These are phyloP conservation scores for Mohoua ochrocephala DNA, from an alignment of 2,113 vertebrate genomes.

Conservation along the genomic window DNA sequence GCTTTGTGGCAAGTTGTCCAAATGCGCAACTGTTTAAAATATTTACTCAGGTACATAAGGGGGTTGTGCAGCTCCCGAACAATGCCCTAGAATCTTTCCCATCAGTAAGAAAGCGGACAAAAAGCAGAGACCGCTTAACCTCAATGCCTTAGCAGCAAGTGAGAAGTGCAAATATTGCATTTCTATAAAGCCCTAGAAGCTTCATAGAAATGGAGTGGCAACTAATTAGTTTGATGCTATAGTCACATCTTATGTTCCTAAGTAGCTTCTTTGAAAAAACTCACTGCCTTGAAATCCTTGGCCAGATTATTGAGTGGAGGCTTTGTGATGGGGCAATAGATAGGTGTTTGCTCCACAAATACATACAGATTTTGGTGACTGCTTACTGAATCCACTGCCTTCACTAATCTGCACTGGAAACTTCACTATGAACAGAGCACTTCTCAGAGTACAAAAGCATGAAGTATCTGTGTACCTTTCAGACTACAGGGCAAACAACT, in stretches of 20 bases:
- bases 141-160: constrained; percentile 31
- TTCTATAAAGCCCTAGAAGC: constrained; percentile 43
- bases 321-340: constrained; percentile 35
- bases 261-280: constrained; percentile 60
- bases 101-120: constrained; percentile 24
- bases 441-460: constrained; percentile 83
- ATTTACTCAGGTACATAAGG: constrained; percentile 56
- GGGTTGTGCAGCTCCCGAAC: background rate
- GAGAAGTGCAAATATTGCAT: constrained; percentile 49
- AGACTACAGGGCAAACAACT: constrained; percentile 86
- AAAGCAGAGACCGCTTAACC: constrained; percentile 44
- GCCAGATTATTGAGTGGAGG: constrained; percentile 52
- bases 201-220: constrained; percentile 46
- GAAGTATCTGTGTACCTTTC: constrained; percentile 90
- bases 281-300: constrained; percentile 54
- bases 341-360: constrained; percentile 81
- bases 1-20: constrained; percentile 54
- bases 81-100: constrained; percentile 37
- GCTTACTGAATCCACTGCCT: constrained; percentile 59
- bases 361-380: constrained; percentile 76
- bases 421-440: constrained; percentile 83
- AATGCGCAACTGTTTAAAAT: constrained; percentile 52
- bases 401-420: constrained; percentile 77
- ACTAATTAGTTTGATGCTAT: constrained; percentile 67
- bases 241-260: constrained; percentile 56